A percentile compares a stretch with the other conserved stretches of the same genome.
Evolutionary conservation across 2,888 invertebrate genomes (phyloP).

Genomic region (Netelia fuscicornis): DNA sequence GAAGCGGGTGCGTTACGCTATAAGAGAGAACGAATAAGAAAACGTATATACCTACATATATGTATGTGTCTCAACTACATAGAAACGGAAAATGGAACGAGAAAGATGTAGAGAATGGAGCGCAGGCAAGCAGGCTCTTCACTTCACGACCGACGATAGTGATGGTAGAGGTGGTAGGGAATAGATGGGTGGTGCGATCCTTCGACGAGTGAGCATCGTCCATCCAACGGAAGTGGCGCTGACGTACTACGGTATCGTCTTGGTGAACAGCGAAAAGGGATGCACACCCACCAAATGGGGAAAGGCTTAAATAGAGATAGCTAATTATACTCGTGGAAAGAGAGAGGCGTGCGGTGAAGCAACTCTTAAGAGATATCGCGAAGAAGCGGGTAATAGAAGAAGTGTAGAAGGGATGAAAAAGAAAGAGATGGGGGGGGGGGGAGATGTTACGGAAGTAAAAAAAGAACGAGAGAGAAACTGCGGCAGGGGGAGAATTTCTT

Average conservation of each 20-base stretch:
- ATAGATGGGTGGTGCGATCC: slow-evolving; percentile 24
- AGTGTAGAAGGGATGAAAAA: slow-evolving; percentile 11
- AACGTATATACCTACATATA: neutral
- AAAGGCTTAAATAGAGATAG: slow-evolving; percentile 50
- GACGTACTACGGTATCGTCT: slow-evolving; percentile 34
- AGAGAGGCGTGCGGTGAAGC: slow-evolving; percentile 51
- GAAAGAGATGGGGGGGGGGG: slow-evolving; percentile 4
- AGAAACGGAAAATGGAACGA: slow-evolving; percentile 49
- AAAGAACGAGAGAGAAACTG: slow-evolving; percentile 11
- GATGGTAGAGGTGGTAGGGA: neutral
- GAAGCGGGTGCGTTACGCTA: neutral
- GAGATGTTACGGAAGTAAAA: neutral
- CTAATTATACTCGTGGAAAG: slow-evolving; percentile 67
- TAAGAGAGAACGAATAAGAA: neutral
- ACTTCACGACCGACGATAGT: slow-evolving; percentile 23
- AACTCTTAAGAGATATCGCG: slow-evolving; percentile 56
- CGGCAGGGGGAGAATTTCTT: slow-evolving; percentile 65
- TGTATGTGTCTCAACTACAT: neutral
- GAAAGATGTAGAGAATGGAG: slow-evolving; percentile 51
- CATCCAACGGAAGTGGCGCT: slow-evolving; percentile 48
- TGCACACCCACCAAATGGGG: neutral
- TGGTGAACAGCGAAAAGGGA: neutral
- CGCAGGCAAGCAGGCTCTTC: slow-evolving; percentile 29
- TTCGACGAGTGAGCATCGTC: slow-evolving; percentile 39
- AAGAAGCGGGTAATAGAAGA: slow-evolving; percentile 42